Percentiles rank a stretch among this genome's conserved stretches.
These are phyloP conservation scores for Gari tellinella DNA, from an alignment of 2,888 invertebrate genomes.

Conservation along the genomic window DNA sequence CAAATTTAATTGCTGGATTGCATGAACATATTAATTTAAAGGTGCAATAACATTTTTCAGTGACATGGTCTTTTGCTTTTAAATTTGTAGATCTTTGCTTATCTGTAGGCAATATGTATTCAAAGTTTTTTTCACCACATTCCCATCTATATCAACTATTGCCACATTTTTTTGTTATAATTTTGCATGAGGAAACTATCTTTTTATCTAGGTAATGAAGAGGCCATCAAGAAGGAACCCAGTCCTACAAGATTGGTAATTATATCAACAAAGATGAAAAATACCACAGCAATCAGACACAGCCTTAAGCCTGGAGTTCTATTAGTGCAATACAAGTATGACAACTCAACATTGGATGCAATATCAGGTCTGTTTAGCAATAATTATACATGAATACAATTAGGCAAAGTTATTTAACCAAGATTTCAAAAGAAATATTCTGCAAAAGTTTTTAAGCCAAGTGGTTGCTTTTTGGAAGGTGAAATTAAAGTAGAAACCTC, in stretches of 20 bases:
- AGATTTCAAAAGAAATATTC: too few relatives aligned
- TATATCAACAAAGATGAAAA: constrained; percentile 83
- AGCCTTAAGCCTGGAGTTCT: constrained; percentile 80
- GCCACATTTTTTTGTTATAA: neutral
- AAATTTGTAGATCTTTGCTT: too few relatives aligned
- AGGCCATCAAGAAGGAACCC: constrained; percentile 4
- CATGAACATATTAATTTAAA: too few relatives aligned
- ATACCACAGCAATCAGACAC: constrained; percentile 77
- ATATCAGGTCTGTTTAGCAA: constrained; percentile 76
- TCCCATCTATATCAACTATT: neutral
- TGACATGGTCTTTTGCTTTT: too few relatives aligned
- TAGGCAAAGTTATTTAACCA: too few relatives aligned
- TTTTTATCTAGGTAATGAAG: constrained; percentile 22
- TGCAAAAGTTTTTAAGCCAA: too few relatives aligned
- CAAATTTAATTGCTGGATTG: too few relatives aligned
- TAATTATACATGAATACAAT: too few relatives aligned
- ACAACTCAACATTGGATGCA: constrained; percentile 81
- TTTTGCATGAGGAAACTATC: neutral
- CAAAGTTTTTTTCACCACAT: neutral
- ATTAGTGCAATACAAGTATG: constrained; percentile 83
- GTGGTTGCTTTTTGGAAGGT: too few relatives aligned
- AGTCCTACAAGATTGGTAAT: constrained; percentile 77
- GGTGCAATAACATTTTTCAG: too few relatives aligned
- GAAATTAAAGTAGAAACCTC: too few relatives aligned
- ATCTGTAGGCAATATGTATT: too few relatives aligned